A percentile compares a stretch with the other conserved stretches of the same genome.
These are phyloP conservation scores for Numida meleagris DNA, from an alignment of 2,113 vertebrate species.

Conservation along the genomic window DNA sequence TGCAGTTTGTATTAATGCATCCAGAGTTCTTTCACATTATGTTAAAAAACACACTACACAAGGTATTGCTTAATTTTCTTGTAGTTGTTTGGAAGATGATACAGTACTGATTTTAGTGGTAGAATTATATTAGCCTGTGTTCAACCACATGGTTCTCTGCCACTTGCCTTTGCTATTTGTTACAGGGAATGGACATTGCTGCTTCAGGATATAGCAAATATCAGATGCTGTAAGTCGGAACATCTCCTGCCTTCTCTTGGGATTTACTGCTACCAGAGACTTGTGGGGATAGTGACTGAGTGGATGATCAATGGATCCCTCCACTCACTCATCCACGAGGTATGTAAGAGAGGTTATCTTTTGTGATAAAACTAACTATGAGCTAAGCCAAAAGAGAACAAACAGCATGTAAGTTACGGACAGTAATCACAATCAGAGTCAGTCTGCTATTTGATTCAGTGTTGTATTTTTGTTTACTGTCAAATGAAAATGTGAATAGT, in stretches of 20 bases:
- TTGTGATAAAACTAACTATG: background rate
- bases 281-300: conserved; percentile 69
- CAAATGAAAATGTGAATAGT: background rate
- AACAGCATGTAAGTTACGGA: background rate
- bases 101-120: background rate
- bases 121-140: background rate
- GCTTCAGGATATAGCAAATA: conserved; percentile 37
- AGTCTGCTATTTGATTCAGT: background rate
- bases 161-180: background rate
- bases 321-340: conserved; percentile 76
- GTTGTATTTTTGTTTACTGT: background rate
- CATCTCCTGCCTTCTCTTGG: conserved; percentile 67
- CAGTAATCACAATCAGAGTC: background rate
- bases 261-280: conserved; percentile 51
- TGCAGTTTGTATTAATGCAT: background rate
- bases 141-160: background rate
- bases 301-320: conserved; percentile 82
- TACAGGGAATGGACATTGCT: conserved; percentile 51
- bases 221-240: background rate
- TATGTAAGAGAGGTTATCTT: conserved; percentile 5
- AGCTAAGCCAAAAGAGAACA: background rate
- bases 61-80: background rate
- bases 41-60: background rate
- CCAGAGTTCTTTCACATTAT: background rate
- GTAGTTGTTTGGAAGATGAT: background rate